Percentiles rank a stretch among this genome's conserved stretches.
Conservation (phyloP, 2,113 vertebrate genomes). For the Ceuthmochares aereus region DNA sequence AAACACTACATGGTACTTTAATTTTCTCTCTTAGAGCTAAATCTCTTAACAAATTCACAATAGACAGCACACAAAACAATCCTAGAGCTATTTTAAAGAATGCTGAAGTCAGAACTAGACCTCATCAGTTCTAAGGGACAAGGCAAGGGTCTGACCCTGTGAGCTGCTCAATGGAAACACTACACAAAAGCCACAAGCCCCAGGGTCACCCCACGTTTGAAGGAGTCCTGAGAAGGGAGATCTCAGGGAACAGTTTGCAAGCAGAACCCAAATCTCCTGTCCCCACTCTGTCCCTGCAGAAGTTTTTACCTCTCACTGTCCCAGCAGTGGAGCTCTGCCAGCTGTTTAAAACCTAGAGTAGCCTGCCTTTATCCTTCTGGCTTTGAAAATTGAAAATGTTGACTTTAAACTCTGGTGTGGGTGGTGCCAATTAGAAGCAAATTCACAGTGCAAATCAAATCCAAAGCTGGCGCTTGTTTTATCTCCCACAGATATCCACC, state of each 20-base stretch:
- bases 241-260: background rate
- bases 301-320: background rate
- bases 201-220: too few relatives aligned
- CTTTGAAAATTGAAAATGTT: background rate
- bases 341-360: background rate
- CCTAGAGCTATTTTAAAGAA: background rate
- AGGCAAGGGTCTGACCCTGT: background rate
- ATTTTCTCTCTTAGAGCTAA: background rate
- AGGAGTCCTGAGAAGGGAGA: background rate
- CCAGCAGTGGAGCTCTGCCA: background rate
- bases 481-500: background rate
- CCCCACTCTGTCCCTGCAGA: background rate
- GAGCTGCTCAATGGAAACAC: background rate
- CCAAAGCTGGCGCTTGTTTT: background rate
- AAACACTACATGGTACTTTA: background rate
- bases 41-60: background rate
- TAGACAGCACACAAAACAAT: background rate
- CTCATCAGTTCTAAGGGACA: background rate
- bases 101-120: background rate
- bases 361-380: background rate
- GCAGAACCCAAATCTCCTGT: background rate
- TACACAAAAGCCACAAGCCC: background rate
- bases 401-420: background rate
- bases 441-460: background rate
- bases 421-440: slow-evolving; percentile 12